A percentile compares a stretch with the other conserved stretches of the same genome.
These are phyloP conservation scores for Aphis craccivora DNA, from an alignment of 1,140 invertebrate genomes.

Conservation along the genomic window DNA sequence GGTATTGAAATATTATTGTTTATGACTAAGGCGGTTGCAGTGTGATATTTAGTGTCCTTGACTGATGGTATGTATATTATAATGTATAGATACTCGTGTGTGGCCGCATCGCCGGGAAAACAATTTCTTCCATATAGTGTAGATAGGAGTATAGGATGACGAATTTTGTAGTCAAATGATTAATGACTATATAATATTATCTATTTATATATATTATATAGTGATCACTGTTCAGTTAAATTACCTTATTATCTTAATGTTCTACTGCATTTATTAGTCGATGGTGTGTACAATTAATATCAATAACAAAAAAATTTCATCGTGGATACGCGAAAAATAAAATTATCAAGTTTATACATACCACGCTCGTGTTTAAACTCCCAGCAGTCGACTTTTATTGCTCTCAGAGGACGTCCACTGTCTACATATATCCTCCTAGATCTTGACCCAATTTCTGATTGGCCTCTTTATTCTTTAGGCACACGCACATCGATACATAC, in stretches of 20 bases:
- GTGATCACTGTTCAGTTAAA: neutral
- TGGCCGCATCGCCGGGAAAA: neutral
- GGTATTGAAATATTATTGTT: conserved; percentile 4
- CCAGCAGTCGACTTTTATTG: neutral
- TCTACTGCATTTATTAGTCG: neutral
- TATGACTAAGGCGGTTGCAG: neutral
- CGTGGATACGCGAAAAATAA: neutral
- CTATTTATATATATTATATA: neutral
- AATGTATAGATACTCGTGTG: neutral
- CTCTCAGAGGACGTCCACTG: conserved; percentile 44
- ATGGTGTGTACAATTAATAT: neutral
- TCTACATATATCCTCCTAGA: conserved; percentile 39
- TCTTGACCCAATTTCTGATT: conserved; percentile 38
- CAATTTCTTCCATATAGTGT: neutral
- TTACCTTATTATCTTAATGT: neutral
- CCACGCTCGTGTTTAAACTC: neutral
- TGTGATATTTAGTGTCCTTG: conserved; percentile 7
- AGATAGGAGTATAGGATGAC: neutral
- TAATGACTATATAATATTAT: neutral
- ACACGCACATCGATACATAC: neutral
- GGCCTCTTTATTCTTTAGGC: conserved; percentile 23
- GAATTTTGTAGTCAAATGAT: neutral
- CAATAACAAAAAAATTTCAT: neutral
- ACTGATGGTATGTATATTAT: neutral
- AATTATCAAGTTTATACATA: neutral